phyloP scores from a whole-genome alignment of 2,797 vertebrate species.

The Parauchenoglanis punctatus region DNA sequence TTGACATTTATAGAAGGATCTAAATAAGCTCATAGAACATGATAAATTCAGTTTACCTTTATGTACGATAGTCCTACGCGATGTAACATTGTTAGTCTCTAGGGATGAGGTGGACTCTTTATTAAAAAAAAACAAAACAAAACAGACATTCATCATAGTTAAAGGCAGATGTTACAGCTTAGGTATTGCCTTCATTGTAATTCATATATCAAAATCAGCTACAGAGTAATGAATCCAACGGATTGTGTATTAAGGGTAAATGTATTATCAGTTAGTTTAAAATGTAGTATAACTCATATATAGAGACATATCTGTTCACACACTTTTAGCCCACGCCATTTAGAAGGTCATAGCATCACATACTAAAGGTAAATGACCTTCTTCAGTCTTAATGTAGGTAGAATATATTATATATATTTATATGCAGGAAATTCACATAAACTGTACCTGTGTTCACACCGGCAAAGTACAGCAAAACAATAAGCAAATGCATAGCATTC shows the following conservation, averaged over 20 bases:
- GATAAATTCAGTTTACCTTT: slow-evolving; percentile 28
- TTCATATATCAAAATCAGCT: neutral
- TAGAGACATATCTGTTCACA: neutral
- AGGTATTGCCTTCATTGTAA: neutral
- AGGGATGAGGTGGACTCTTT: slow-evolving; percentile 2
- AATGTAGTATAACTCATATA: neutral
- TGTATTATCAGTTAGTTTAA: neutral
- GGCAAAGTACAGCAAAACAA: slow-evolving; percentile 67
- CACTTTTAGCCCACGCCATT: neutral
- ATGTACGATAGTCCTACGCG: neutral
- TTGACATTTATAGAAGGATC: no score
- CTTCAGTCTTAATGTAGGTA: neutral
- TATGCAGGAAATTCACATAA: slow-evolving; percentile 54
- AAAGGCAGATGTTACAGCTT: neutral
- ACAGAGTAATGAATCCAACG: neutral
- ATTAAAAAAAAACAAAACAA: neutral
- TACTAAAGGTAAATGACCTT: neutral
- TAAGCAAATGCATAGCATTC: slow-evolving; percentile 54
- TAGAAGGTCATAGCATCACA: slow-evolving; percentile 46
- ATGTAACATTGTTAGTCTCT: neutral
- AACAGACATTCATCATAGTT: neutral
- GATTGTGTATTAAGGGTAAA: neutral
- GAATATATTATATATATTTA: slow-evolving; percentile 9
- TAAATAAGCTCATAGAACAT: neutral
- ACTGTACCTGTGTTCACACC: slow-evolving; percentile 67